These are phyloP conservation scores for Volucella zonaria DNA, from an alignment of 2,888 invertebrate species.

Conservation along the genomic window DNA sequence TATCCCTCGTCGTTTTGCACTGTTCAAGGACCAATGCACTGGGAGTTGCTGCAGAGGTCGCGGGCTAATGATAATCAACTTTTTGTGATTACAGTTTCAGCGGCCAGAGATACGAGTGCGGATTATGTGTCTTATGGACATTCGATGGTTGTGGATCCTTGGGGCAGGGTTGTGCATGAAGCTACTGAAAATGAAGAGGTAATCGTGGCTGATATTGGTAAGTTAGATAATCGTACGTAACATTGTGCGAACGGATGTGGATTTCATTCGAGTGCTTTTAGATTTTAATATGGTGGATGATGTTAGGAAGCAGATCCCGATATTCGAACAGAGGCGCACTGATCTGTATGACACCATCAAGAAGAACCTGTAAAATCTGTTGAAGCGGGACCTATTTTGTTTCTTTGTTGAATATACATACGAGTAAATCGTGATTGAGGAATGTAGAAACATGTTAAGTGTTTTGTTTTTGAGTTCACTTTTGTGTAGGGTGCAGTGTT, in stretches of 20 bases:
- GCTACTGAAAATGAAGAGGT: constrained; percentile 89
- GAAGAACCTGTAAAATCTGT: constrained; percentile 21
- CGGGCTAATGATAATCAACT: constrained; percentile 95
- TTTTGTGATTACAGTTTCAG: constrained; percentile 92
- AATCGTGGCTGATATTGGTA: constrained; percentile 87
- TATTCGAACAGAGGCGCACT: constrained; percentile 87
- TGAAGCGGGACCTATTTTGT: neutral
- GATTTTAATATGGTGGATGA: constrained; percentile 89
- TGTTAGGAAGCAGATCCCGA: constrained; percentile 92
- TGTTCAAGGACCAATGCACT: constrained; percentile 91
- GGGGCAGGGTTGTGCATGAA: constrained; percentile 86
- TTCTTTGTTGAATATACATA: neutral
- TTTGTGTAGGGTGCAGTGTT: too few species aligned
- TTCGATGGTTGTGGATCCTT: constrained; percentile 92
- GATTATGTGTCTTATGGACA: constrained; percentile 96
- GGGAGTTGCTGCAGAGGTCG: constrained; percentile 92
- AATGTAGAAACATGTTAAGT: too few species aligned
- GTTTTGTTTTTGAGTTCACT: too few species aligned
- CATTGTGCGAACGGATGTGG: neutral
- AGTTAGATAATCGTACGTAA: neutral
- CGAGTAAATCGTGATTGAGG: too few species aligned
- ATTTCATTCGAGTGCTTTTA: constrained; percentile 77
- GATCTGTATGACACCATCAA: constrained; percentile 88
- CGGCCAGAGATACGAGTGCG: constrained; percentile 89
- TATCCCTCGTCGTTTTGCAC: constrained; percentile 94